phyloP scores from a whole-genome alignment of 2,797 vertebrate genomes.

The Taeniopygia guttata region DNA sequence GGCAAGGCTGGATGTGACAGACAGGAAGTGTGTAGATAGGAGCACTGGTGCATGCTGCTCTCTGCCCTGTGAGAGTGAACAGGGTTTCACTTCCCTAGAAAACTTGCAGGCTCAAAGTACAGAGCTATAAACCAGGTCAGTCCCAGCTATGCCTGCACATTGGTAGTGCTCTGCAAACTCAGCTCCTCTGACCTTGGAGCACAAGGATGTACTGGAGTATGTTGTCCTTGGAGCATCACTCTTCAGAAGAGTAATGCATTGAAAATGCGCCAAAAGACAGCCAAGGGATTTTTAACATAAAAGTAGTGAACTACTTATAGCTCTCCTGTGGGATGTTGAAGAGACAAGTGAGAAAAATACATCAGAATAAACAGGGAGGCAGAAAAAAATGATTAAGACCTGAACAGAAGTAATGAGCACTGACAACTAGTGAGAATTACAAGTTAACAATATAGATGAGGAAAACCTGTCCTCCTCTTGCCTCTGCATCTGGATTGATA shows the following conservation, averaged over 20 bases:
- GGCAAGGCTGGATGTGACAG: background rate
- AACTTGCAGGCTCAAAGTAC: background rate
- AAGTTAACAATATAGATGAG: background rate
- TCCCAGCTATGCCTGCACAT: background rate
- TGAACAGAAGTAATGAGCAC: background rate
- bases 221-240: background rate
- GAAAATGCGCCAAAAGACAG: background rate
- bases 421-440: background rate
- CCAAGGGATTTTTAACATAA: background rate
- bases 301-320: background rate
- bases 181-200: background rate
- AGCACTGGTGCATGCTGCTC: accelerated
- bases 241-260: background rate
- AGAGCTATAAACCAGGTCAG: background rate
- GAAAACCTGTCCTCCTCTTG: background rate
- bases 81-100: background rate
- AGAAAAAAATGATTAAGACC: background rate
- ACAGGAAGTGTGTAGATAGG: background rate
- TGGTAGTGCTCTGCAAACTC: background rate
- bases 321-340: background rate
- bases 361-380: background rate
- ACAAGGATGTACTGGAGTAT: background rate
- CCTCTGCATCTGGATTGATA: background rate
- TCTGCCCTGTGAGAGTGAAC: background rate
- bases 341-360: background rate